These are phyloP conservation scores for Cistogaster globosa DNA, from an alignment of 2,888 invertebrate species.

Conservation along the genomic window DNA sequence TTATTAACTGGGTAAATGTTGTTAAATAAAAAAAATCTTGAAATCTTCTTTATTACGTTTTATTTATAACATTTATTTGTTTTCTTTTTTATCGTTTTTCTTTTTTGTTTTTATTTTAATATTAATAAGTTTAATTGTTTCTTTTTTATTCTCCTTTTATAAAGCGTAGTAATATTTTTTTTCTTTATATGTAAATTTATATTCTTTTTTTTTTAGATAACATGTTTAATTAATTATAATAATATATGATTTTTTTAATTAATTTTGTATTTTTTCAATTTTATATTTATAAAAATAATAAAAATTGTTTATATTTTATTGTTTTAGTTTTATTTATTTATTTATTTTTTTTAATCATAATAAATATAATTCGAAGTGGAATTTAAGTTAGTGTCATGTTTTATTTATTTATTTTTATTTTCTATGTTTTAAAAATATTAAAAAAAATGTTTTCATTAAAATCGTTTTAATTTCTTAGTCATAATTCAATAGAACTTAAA, in stretches of 20 bases:
- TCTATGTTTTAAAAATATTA: constrained; percentile 3
- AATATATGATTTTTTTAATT: constrained; percentile 48
- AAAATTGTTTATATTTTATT: constrained; percentile 27
- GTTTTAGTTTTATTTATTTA: background rate
- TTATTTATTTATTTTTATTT: constrained; percentile 4
- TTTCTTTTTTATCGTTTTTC: constrained; percentile 61
- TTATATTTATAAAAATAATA: constrained; percentile 62
- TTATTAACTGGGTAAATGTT: too few species aligned
- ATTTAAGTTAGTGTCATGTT: background rate
- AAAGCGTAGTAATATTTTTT: constrained; percentile 69
- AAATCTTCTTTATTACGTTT: background rate
- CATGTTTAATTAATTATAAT: constrained; percentile 58
- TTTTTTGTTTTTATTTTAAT: constrained; percentile 55
- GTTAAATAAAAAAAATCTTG: too few species aligned
- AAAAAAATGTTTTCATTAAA: background rate
- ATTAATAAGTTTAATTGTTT: constrained; percentile 60
- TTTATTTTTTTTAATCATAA: constrained; percentile 7
- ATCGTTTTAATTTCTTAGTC: background rate
- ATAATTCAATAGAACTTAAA: background rate
- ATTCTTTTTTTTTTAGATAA: constrained; percentile 40
- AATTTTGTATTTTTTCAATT: background rate
- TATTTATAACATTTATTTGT: constrained; percentile 57
- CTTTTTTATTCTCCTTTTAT: constrained; percentile 58
- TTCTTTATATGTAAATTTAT: constrained; percentile 55
- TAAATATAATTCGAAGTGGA: constrained; percentile 20